Conservation (phyloP, 2,113 vertebrate species). For the Leucopternis melanops region DNA sequence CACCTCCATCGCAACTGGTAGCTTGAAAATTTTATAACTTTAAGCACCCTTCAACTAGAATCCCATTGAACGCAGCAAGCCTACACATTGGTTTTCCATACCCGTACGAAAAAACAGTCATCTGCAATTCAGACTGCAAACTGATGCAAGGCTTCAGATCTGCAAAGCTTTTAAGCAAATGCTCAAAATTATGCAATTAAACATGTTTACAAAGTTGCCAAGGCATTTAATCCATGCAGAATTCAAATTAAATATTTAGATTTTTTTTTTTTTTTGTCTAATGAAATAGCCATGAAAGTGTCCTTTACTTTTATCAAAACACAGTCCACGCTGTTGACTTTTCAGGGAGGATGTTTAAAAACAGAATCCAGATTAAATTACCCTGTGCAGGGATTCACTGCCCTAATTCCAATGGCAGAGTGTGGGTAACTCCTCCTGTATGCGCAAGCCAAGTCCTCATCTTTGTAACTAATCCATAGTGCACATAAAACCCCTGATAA, state of each 20-base stretch:
- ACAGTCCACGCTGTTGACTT: not conserved
- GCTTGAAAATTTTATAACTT: rapidly evolving
- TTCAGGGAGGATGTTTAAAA: conserved; percentile 6
- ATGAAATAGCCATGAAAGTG: not conserved
- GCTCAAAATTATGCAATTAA: not conserved
- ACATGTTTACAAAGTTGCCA: not conserved
- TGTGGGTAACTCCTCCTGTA: not conserved
- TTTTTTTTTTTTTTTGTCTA: not conserved
- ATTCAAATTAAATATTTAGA: not conserved
- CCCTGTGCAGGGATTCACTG: not conserved
- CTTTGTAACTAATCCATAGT: rapidly evolving
- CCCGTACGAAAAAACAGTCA: not conserved
- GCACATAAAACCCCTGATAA: not conserved
- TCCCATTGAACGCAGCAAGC: not conserved
- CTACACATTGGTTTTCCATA: not conserved
- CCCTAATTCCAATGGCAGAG: not conserved
- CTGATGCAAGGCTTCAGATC: not conserved
- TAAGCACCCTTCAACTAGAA: not conserved
- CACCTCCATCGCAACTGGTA: not conserved
- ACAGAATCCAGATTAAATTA: not conserved
- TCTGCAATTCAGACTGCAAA: not conserved
- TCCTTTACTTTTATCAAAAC: not conserved
- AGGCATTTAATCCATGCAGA: not conserved
- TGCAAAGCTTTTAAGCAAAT: not conserved
- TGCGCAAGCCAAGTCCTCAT: not conserved